phyloP scores from a whole-genome alignment of 2,888 invertebrate species.

The Dexiosoma caninum region DNA sequence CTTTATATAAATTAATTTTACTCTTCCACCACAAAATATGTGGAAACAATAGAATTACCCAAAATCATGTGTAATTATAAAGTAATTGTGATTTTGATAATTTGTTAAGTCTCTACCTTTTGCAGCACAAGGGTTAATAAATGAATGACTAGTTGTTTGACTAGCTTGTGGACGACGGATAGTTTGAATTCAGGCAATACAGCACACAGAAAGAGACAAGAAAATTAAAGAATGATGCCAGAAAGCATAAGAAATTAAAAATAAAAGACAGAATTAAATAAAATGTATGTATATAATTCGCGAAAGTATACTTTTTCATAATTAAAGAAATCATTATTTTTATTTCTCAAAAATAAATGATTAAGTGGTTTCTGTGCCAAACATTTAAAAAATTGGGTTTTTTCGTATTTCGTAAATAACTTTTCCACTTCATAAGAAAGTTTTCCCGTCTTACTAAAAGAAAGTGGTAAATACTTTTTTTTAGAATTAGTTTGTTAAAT shows the following conservation, averaged over 20 bases:
- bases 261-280: neutral
- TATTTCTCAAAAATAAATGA: neutral
- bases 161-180: neutral
- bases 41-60: slow-evolving; percentile 44
- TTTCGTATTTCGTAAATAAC: no score
- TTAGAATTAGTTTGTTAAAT: no score
- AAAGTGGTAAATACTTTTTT: no score
- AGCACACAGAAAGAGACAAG: neutral
- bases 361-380: no score
- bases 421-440: no score
- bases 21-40: slow-evolving; percentile 16
- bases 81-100: slow-evolving; percentile 54
- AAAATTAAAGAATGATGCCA: neutral
- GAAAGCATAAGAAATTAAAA: neutral
- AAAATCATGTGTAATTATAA: slow-evolving; percentile 57
- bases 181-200: neutral
- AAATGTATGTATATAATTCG: neutral
- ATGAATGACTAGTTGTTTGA: neutral
- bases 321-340: slow-evolving; percentile 35
- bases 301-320: slow-evolving; percentile 16
- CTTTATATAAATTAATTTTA: no score
- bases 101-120: slow-evolving; percentile 41
- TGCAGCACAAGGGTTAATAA: slow-evolving; percentile 17
- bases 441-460: no score
- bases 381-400: no score